Conservation (phyloP, 2,888 invertebrate genomes). For the Oxycera nigricornis region DNA sequence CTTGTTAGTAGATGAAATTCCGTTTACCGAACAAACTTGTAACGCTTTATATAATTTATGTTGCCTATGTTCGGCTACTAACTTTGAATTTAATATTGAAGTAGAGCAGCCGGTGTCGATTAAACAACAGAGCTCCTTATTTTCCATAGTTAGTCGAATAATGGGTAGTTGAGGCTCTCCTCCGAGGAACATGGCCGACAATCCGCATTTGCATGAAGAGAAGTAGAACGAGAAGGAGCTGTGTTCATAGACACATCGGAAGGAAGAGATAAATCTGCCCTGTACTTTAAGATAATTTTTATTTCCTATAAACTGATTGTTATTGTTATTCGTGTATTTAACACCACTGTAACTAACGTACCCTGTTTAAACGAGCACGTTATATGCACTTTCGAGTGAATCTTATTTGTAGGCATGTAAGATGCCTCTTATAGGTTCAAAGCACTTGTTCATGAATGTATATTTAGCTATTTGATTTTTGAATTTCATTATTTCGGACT, state of each 20-base stretch:
- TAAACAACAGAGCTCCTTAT: slow-evolving; percentile 7
- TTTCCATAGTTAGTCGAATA: slow-evolving; percentile 16
- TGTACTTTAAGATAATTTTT: neutral
- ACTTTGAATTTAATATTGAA: neutral
- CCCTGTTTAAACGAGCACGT: neutral
- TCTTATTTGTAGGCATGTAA: neutral
- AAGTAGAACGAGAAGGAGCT: neutral
- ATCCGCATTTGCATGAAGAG: neutral
- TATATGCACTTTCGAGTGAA: neutral
- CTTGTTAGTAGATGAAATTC: neutral
- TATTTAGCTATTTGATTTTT: neutral
- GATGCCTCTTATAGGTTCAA: slow-evolving; percentile 1
- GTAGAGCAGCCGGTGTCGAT: slow-evolving; percentile 18
- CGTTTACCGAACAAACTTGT: neutral
- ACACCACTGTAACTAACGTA: slow-evolving; percentile 4
- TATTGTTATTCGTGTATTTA: neutral
- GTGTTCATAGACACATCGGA: slow-evolving; percentile 23
- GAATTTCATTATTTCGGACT: neutral
- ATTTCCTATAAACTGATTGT: neutral
- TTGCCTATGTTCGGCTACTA: neutral
- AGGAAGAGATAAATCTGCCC: neutral
- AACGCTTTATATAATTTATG: neutral
- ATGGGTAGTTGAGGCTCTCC: slow-evolving; percentile 12
- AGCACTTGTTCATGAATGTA: neutral
- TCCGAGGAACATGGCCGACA: slow-evolving; percentile 5